Conservation (phyloP, 2,113 vertebrate species). For the Orycteropus afer region DNA sequence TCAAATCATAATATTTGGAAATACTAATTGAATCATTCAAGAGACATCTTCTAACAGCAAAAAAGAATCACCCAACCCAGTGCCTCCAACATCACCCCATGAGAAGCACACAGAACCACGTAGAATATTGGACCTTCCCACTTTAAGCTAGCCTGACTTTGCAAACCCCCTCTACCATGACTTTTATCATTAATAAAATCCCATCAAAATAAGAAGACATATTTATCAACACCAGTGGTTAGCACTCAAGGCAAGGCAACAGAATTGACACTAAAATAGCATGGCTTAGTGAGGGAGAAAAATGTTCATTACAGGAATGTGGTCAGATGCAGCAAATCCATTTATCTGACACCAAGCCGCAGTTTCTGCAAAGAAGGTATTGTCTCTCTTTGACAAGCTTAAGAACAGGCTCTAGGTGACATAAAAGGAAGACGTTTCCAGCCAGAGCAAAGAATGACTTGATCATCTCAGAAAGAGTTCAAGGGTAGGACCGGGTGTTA, state of each 20-base stretch:
- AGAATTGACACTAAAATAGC: background rate
- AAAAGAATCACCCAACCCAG: background rate
- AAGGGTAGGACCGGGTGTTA: background rate
- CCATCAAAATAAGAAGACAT: conserved; percentile 21
- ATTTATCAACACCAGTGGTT: background rate
- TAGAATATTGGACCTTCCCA: background rate
- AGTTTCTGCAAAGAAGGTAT: conserved; percentile 43
- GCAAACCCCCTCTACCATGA: background rate
- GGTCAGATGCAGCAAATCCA: conserved; percentile 36
- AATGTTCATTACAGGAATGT: background rate
- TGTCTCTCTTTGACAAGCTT: conserved; percentile 53
- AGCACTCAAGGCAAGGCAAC: background rate
- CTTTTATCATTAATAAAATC: background rate
- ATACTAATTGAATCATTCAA: background rate
- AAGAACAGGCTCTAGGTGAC: background rate
- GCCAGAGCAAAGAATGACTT: background rate
- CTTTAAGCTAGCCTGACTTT: background rate
- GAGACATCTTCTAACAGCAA: background rate
- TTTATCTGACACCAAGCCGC: background rate
- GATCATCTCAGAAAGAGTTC: conserved; percentile 9
- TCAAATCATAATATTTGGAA: background rate
- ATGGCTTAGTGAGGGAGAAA: background rate
- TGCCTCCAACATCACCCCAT: background rate
- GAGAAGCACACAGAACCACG: background rate
- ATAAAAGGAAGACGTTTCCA: conserved; percentile 12